Evolutionary conservation across 1,140 invertebrate genomes (phyloP), one percentile per base, ranked within the genome.

Genomic region (Reticulitermes speratus): DNA sequence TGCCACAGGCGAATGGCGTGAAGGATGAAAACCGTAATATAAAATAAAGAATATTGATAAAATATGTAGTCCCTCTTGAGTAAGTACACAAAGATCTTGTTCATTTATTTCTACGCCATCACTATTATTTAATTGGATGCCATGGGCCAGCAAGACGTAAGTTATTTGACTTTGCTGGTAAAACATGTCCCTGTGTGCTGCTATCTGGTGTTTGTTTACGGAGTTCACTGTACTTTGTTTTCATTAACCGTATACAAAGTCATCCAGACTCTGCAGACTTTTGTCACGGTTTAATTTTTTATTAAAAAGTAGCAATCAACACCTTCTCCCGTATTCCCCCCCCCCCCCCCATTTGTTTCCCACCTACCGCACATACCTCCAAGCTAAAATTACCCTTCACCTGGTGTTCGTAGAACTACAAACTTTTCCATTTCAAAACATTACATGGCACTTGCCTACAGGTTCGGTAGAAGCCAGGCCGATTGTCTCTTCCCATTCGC

Each of bases 251-350:
- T 14, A 25, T 14, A 75, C 65, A 25, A 75, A 75, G 65, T 75
- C 65, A 30, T 75, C 14, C 65, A 8, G 7, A 25, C 65, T 14
- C 25, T 6, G 8, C 65, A 75, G 14, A 30, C 25, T 75, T 75
- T 30, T 14, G 65, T 75, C 65, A 75, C 65, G 65, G 65, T 75
- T 25, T 75, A 16, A 8, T 30, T 55, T 75, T 75, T 75, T 30
- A 75, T 75, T 75, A n/a, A 75, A 65, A 75, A 75, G n/a, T 30
- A 30, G 65, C 65, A 75, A 30, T 75, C 65, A 30, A 75, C 65
- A 75, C 25, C 65, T 75, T 30, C 65, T 23, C 65, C n/a, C 12
- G 6, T 65, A 65, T 65, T 14, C 65, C n/a, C n/a, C 11, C n/a
- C n/a, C 14, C 65, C n/a, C n/a, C 11, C n/a, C n/a, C 14, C 3